A percentile compares a stretch with the other conserved stretches of the same genome.
Evolutionary conservation across 2,113 vertebrate genomes (phyloP).

Genomic region (Thamnophis sirtalis): DNA sequence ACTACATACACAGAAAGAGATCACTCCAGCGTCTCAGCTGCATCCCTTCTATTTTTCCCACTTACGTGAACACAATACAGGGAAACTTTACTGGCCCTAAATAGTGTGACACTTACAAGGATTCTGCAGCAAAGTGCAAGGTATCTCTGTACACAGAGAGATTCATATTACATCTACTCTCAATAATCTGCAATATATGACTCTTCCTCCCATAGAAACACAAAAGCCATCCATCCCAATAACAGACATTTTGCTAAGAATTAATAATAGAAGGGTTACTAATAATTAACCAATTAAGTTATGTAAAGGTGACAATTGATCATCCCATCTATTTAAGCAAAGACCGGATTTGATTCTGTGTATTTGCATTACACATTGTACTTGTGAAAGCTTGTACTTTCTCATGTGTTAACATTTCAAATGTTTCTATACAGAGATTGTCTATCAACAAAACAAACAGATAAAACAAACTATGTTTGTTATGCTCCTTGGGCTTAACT

Average conservation of each 20-base stretch:
- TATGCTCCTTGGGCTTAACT: not conserved
- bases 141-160: not conserved
- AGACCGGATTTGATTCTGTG: not conserved
- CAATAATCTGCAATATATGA: not conserved
- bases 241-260: not conserved
- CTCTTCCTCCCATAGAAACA: not conserved
- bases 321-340: not conserved
- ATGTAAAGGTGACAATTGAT: not conserved
- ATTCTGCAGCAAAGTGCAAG: not conserved
- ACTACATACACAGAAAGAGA: not conserved
- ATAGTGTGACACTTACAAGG: not conserved
- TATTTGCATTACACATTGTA: not conserved
- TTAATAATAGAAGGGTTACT: not conserved
- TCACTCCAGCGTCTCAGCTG: not conserved
- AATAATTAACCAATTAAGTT: not conserved
- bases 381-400: not conserved
- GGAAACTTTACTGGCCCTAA: not conserved
- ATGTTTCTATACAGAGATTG: not conserved
- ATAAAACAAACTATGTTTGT: not conserved
- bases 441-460: not conserved
- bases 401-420: not conserved
- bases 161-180: not conserved
- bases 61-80: not conserved
- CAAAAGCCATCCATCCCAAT: not conserved
- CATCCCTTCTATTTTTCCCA: not conserved